Conservation (phyloP, 2,113 vertebrate species). For the Petrocephalus microphthalmus region DNA sequence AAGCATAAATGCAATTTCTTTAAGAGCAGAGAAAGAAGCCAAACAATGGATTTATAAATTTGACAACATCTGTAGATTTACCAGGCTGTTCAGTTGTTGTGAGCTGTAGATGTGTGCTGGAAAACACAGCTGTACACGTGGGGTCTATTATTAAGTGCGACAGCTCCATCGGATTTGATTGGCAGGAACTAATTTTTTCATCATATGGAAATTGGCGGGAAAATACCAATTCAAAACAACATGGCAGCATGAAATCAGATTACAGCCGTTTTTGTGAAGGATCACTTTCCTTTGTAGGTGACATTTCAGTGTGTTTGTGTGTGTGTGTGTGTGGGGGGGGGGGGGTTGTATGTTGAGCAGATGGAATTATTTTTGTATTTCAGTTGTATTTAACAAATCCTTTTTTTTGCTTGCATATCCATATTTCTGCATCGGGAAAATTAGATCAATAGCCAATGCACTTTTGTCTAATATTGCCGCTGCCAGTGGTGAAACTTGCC, state of each 20-base stretch:
- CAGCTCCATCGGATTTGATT: slow-evolving; percentile 72
- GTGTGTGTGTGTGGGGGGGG: too few relatives aligned
- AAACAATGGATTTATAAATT: slow-evolving; percentile 40
- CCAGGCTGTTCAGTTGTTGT: slow-evolving; percentile 35
- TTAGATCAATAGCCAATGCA: too few relatives aligned
- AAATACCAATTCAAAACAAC: slow-evolving; percentile 29
- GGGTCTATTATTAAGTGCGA: slow-evolving; percentile 69
- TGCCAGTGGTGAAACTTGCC: too few relatives aligned
- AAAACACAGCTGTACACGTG: slow-evolving; percentile 62
- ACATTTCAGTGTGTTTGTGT: too few relatives aligned
- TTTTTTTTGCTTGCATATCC: too few relatives aligned
- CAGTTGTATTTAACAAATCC: too few relatives aligned
- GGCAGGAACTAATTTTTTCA: slow-evolving; percentile 70
- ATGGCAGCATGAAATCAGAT: slow-evolving; percentile 23
- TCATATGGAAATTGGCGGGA: slow-evolving; percentile 57
- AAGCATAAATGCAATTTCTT: neutral
- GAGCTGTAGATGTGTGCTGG: slow-evolving; percentile 40
- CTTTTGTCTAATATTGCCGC: too few relatives aligned
- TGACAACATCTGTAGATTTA: slow-evolving; percentile 14
- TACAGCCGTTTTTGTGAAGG: too few relatives aligned
- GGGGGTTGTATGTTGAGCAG: too few relatives aligned
- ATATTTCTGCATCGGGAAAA: too few relatives aligned
- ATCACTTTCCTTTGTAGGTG: too few relatives aligned
- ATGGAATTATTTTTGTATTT: too few relatives aligned
- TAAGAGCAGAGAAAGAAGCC: slow-evolving; percentile 41